Percentiles rank a stretch among this genome's conserved stretches.
These are phyloP conservation scores for Centropus bengalensis DNA, from an alignment of 2,113 vertebrate species.

Conservation along the genomic window DNA sequence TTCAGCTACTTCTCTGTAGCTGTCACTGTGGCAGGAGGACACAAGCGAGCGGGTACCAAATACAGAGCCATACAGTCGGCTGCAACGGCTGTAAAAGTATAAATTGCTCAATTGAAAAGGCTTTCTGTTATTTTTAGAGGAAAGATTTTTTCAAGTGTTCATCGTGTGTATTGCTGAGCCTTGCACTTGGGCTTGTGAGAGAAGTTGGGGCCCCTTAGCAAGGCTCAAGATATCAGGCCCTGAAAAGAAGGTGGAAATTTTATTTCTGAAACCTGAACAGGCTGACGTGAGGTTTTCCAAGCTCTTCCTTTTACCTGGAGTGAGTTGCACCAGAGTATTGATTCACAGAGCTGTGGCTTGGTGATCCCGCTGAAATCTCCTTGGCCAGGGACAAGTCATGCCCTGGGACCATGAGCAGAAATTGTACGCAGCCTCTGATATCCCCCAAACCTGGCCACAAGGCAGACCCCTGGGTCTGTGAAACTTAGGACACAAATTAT, in stretches of 20 bases:
- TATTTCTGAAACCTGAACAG: neutral
- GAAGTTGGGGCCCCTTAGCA: neutral
- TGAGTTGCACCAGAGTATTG: accelerated
- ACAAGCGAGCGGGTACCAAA: accelerated
- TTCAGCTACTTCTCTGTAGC: neutral
- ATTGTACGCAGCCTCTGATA: accelerated
- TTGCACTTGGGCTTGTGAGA: neutral
- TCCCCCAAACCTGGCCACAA: accelerated
- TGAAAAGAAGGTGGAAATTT: neutral
- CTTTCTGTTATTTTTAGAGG: accelerated
- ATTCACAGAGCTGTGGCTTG: neutral
- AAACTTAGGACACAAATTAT: accelerated
- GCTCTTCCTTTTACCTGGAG: neutral
- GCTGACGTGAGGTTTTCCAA: neutral
- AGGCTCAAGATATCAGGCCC: neutral
- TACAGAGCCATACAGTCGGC: neutral
- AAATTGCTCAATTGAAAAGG: neutral
- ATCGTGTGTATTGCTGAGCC: neutral
- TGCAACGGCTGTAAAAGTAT: neutral
- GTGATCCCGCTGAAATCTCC: neutral
- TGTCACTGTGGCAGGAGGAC: neutral
- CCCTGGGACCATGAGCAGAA: neutral
- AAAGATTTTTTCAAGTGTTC: neutral
- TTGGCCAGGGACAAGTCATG: accelerated
- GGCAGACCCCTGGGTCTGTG: neutral